Conservation (phyloP, 2,797 vertebrate species). For the Gorsachius magnificus region DNA sequence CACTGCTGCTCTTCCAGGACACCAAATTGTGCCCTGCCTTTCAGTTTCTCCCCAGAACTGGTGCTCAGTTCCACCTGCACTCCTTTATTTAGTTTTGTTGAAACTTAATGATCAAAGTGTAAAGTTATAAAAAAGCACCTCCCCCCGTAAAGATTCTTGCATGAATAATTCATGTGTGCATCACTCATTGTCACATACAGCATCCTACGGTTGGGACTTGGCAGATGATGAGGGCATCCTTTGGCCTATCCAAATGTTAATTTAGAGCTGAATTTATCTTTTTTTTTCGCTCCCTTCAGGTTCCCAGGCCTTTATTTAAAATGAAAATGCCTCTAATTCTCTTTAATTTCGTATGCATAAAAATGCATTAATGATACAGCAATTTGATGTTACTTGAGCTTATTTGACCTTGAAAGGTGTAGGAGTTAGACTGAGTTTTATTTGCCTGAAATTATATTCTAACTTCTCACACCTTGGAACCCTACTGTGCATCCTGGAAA, state of each 20-base stretch:
- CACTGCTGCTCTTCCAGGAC: not conserved
- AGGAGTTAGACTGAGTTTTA: not conserved
- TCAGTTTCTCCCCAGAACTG: not conserved
- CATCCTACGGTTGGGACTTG: not conserved
- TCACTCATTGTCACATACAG: not conserved
- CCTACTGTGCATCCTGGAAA: not conserved
- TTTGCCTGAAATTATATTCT: not conserved
- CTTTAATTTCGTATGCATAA: not conserved
- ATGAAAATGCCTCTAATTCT: not conserved
- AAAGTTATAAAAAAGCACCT: not conserved
- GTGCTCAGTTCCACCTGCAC: not conserved
- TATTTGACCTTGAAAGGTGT: not conserved
- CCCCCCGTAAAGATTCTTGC: not conserved
- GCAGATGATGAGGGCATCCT: not conserved
- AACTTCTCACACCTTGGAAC: not conserved
- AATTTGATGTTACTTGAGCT: not conserved
- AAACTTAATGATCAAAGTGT: not conserved
- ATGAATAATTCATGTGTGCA: not conserved
- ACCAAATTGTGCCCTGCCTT: not conserved
- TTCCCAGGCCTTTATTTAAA: not conserved
- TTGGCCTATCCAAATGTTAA: not conserved
- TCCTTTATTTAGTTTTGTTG: not conserved
- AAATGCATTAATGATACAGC: not conserved
- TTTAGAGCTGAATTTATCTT: not conserved
- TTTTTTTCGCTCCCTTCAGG: too few relatives aligned